Evolutionary conservation across 2,888 invertebrate genomes (phyloP), one percentile per base, ranked within the genome.

Genomic region (Linnaemya vulpina): DNA sequence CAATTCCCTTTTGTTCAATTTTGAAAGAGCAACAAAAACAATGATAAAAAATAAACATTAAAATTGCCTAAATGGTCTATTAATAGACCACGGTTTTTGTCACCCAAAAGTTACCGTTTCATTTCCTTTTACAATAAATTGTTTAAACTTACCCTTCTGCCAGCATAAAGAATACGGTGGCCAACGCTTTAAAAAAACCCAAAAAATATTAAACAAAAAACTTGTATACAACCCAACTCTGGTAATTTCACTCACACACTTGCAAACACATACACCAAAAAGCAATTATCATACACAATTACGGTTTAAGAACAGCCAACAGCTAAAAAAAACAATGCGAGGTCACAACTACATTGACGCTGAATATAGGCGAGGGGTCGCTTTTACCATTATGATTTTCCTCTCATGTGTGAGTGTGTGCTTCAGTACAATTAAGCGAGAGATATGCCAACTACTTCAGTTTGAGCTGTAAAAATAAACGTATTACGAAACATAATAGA

Each of bases 61-160:
- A 83, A 83, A 67, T 77, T 80, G 53, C 68, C 84, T 87, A 86
- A 87, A 87, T 86, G 85, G 84, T 40, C 85, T 83, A 84, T 87
- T 87, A 86, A 87, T 86, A 76, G 74, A 82, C 86, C 80, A 86
- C 78, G 86, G 84, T 83, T 86, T 85, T 86, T 86, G 87, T 87
- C 87, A 87, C 82, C 85, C 74, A 75, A 78, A 38, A 51, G 49
- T 68, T 70, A 60, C 11, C 65, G 82, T 70, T 68, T 70, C 51
- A 58, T 82, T 71, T 73, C 67, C 68, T 80, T 80, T 55, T 13
- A 38, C 20, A 38, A n/a, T 11, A 17, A 58, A 74, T 2, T 13
- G 11, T 8, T 5, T 0, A 74, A 67, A 73, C 30, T 62, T 70
- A 75, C 68, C 75, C 75, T 55, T 62, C 30, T 30, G 43, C 25